Evolutionary conservation across 2,797 vertebrate species (phyloP).

Genomic region (Paramormyrops hopkinsi): DNA sequence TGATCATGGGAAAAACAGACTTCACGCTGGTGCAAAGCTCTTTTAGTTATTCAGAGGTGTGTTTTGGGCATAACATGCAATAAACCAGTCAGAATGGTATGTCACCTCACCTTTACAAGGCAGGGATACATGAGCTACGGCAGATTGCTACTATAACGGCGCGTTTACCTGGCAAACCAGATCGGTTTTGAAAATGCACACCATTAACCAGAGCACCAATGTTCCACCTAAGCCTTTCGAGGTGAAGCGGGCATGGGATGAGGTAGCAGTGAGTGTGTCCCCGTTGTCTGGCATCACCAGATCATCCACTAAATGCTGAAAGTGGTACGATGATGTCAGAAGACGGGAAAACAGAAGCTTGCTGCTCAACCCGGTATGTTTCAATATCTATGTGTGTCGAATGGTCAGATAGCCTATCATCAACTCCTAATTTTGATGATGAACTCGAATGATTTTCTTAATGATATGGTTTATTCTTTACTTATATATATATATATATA

Average conservation of each 20-base stretch:
- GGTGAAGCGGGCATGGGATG: not conserved
- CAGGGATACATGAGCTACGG: not conserved
- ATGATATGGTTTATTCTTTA: not conserved
- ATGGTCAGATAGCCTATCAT: not conserved
- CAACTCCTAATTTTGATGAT: not conserved
- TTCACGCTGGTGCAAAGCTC: not conserved
- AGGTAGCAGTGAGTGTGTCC: not conserved
- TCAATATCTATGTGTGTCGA: not conserved
- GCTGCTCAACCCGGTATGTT: not conserved
- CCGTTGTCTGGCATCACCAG: not conserved
- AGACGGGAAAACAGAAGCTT: not conserved
- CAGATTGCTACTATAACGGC: not conserved
- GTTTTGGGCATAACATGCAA: not conserved
- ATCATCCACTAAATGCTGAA: not conserved
- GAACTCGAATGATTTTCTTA: not conserved
- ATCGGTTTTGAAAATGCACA: not conserved
- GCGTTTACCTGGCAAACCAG: not conserved
- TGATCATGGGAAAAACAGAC: not conserved
- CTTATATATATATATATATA: not conserved
- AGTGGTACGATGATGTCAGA: not conserved
- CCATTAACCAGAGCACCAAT: no score
- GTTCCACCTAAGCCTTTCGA: no score
- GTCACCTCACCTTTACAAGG: not conserved
- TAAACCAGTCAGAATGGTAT: not conserved
- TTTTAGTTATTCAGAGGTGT: not conserved